These are phyloP conservation scores for Drosophila algonquin DNA, from an alignment of 2,888 invertebrate genomes.

Conservation along the genomic window DNA sequence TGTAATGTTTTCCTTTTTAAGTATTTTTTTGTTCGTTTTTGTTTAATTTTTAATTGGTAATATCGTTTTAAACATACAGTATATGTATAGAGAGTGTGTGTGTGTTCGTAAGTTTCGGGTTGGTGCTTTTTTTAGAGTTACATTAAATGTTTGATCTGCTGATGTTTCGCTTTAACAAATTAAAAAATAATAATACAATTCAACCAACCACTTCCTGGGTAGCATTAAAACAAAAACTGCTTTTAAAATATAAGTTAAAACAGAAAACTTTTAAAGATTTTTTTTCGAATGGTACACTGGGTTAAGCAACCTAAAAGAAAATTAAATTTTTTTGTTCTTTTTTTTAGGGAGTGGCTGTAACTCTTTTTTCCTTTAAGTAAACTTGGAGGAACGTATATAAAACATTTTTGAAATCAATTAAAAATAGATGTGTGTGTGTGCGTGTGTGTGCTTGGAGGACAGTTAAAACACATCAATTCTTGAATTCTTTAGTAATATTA, in stretches of 20 bases:
- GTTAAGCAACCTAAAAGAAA: constrained; percentile 36
- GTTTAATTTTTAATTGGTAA: constrained; percentile 56
- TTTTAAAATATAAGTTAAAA: constrained; percentile 26
- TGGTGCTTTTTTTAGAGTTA: constrained; percentile 50
- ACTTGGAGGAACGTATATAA: constrained; percentile 63
- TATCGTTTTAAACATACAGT: constrained; percentile 73
- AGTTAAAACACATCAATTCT: constrained; percentile 58
- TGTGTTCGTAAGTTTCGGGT: constrained; percentile 5
- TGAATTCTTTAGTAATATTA: constrained; percentile 14
- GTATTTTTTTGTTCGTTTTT: constrained; percentile 59
- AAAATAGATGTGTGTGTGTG: constrained; percentile 3
- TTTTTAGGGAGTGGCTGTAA: not conserved
- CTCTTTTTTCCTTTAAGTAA: constrained; percentile 41
- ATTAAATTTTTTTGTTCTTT: constrained; percentile 9
- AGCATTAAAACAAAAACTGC: constrained; percentile 15
- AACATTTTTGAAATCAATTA: constrained; percentile 45
- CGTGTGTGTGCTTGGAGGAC: constrained; percentile 24
- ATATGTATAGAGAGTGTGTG: constrained; percentile 16
- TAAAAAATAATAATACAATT: constrained; percentile 54
- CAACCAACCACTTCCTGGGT: constrained; percentile 6
- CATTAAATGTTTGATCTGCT: constrained; percentile 69
- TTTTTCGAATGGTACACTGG: constrained; percentile 58
- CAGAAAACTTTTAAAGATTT: constrained; percentile 32
- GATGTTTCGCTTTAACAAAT: constrained; percentile 58
- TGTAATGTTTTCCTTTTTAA: constrained; percentile 42